Conservation (phyloP, 2,113 vertebrate species). For the Heloderma charlesbogerti region DNA sequence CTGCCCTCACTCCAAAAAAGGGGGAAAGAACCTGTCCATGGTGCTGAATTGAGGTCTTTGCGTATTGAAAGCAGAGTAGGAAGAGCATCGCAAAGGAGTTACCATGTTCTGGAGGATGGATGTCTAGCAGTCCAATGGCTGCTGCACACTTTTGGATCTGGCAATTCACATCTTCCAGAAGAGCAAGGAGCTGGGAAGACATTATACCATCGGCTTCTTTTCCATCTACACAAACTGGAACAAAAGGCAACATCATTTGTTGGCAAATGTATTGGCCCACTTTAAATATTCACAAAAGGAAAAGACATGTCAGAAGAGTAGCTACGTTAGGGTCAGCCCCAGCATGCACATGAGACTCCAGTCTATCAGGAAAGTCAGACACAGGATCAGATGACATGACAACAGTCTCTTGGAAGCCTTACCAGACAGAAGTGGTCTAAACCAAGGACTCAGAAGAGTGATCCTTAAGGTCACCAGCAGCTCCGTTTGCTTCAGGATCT, state of each 20-base stretch:
- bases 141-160: conserved; percentile 66
- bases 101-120: conserved; percentile 9
- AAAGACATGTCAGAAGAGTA: neutral
- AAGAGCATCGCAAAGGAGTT: neutral
- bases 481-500: conserved; percentile 60
- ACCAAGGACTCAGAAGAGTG: conserved; percentile 50
- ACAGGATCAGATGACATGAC: neutral
- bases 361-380: neutral
- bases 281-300: neutral
- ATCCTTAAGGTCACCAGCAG: conserved; percentile 42
- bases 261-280: neutral
- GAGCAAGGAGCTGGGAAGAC: conserved; percentile 78
- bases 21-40: neutral
- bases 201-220: conserved; percentile 33
- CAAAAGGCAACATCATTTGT: accelerated
- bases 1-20: too few relatives aligned
- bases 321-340: neutral
- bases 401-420: neutral
- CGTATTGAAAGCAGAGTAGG: neutral
- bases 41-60: neutral
- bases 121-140: conserved; percentile 57
- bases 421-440: neutral
- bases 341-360: too few relatives aligned
- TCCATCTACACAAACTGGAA: conserved; percentile 19
- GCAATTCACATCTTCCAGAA: conserved; percentile 73